These are phyloP conservation scores for Drosophila nikananu DNA, from an alignment of 1,140 invertebrate species.

Conservation along the genomic window DNA sequence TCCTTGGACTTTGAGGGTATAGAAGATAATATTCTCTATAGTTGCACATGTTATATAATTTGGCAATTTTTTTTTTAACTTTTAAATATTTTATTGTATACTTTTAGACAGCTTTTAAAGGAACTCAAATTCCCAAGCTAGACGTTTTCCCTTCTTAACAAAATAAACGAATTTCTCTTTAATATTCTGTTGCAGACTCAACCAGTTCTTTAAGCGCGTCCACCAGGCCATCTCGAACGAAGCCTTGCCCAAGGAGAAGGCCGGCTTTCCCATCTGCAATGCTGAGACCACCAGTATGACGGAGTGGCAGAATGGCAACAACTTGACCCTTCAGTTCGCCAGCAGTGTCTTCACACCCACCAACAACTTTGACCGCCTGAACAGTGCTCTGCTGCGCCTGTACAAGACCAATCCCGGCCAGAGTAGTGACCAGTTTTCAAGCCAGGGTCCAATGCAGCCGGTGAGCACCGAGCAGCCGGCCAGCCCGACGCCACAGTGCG, in stretches of 20 bases:
- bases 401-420: constrained; percentile 76
- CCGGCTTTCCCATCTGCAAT: constrained; percentile 78
- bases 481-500: constrained; percentile 29
- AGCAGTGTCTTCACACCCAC: constrained; percentile 60
- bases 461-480: constrained; percentile 21
- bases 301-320: constrained; percentile 66
- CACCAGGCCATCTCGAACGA: constrained; percentile 60
- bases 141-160: background rate
- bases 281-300: constrained; percentile 56
- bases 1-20: background rate
- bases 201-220: constrained; percentile 63
- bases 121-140: background rate
- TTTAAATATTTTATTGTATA: too few species aligned
- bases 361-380: constrained; percentile 43
- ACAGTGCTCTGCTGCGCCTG: constrained; percentile 72
- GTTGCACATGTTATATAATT: background rate
- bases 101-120: too few species aligned
- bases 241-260: constrained; percentile 54
- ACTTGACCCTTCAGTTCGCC: constrained; percentile 74
- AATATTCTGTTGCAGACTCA: constrained; percentile 52
- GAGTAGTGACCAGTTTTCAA: constrained; percentile 13
- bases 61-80: background rate
- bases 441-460: background rate
- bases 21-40: background rate
- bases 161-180: background rate